Evolutionary conservation across 1,140 invertebrate species (phyloP), one percentile per base, ranked within the genome.

Genomic region (Pseudomyrmex cubaensis): DNA sequence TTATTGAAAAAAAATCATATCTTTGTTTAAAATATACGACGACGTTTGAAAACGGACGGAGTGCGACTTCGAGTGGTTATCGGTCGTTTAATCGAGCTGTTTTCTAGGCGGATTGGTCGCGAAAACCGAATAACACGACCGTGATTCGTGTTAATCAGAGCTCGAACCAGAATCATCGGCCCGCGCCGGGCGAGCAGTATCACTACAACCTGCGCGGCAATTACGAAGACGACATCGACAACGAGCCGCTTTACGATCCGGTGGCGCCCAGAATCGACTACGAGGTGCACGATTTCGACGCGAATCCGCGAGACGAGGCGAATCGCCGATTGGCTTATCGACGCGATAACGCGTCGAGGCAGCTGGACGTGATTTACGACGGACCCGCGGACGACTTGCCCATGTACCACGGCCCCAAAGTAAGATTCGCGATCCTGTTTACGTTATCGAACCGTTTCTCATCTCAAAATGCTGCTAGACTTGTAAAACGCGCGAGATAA

Each of bases 261-360:
- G 94, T 94, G 7, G 91, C 93, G 2, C 92, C 94, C 1, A 89
- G 91, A 44, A 85, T 88, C 48, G 93, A 93, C 72, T 94, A 93
- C 85, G 93, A 94, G 69, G 91, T 92, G 9, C 94, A 94, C 82
- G 93, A 94, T 75, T 94, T 94, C 66, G 94, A 94, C 48, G 93
- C 93, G 0, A 94, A 94, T 89, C 93, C 93, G 0, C 88, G 89
- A 8, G 93, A 94, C 44, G 93, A 93, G 54, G 90, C 92, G 2
- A 93, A 93, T 88, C 89, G 92, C 10, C 90, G 93, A 13, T 84
- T 92, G 46, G 89, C 92, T 75, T 93, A 91, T 75, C 90, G 93
- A 44, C 91, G 92, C n/a, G 92, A 93, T 59, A 91, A 90, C 66
- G 86, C 74, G 15, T 88, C 35, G 35, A 35, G 88, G 77, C 62